Evolutionary conservation across 53 echinoderm and acorn worm species (phyloP).

Genomic region (Echinometra lucunter): DNA sequence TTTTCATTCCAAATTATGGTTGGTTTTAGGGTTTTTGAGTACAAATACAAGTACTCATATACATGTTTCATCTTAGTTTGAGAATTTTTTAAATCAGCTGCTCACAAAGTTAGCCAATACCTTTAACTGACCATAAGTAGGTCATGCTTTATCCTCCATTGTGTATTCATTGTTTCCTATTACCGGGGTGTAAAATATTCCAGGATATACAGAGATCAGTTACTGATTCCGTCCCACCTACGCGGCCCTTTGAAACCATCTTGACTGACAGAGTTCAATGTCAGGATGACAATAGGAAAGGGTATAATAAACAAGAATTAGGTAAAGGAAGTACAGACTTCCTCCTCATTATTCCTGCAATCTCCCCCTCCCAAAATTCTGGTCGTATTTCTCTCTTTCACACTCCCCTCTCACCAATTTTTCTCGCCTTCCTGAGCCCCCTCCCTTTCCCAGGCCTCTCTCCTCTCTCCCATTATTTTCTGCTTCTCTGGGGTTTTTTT

Average conservation of each 20-base stretch:
- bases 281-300: background rate
- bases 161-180: background rate
- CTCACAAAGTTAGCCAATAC: no score
- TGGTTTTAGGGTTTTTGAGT: no score
- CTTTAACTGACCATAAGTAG: no score
- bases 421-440: no score
- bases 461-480: no score
- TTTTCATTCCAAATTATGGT: no score
- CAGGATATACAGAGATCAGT: background rate
- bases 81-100: no score
- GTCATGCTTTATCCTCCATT: background rate
- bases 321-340: background rate
- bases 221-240: background rate
- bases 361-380: background rate
- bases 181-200: background rate
- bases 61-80: no score
- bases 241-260: background rate
- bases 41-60: no score
- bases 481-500: no score
- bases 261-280: background rate
- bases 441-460: no score
- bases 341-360: background rate
- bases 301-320: background rate
- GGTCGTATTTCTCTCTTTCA: background rate
- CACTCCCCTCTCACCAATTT: background rate